phyloP scores from a whole-genome alignment of 2,888 invertebrate genomes.

The Aporophyla lueneburgensis region DNA sequence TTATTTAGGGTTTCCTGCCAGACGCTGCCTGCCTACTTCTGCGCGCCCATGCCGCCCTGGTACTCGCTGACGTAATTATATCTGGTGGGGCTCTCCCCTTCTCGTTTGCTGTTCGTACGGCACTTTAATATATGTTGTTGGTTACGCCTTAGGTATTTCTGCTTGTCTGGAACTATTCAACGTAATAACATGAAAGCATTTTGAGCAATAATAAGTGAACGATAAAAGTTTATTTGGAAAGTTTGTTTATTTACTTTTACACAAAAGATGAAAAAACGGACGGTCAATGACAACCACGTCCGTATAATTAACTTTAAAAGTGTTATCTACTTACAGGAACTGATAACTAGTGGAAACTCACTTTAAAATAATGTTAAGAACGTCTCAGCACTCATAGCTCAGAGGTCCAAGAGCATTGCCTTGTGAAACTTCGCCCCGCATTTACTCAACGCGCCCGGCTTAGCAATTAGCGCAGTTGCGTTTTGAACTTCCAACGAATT shows the following conservation, averaged over 20 bases:
- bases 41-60: conserved; percentile 75
- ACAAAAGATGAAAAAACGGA: background rate
- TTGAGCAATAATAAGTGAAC: background rate
- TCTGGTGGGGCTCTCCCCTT: conserved; percentile 68
- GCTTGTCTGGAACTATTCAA: conserved; percentile 35
- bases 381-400: conserved; percentile 42
- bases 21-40: conserved; percentile 71
- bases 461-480: conserved; percentile 52
- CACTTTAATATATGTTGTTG: conserved; percentile 46
- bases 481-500: conserved; percentile 54
- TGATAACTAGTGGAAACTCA: conserved; percentile 7
- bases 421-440: conserved; percentile 45
- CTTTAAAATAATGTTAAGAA: conserved; percentile 36
- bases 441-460: conserved; percentile 23
- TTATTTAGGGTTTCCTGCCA: conserved; percentile 84
- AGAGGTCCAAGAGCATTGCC: conserved; percentile 43
- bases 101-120: conserved; percentile 44
- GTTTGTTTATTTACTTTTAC: no score
- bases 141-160: conserved; percentile 52
- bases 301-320: background rate
- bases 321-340: background rate
- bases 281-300: background rate
- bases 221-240: background rate
- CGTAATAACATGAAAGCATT: conserved; percentile 27
- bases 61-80: conserved; percentile 80